Percentiles rank a stretch among this genome's conserved stretches.
phyloP scores from a whole-genome alignment of 2,797 vertebrate genomes.

The Chrosomus eos region DNA sequence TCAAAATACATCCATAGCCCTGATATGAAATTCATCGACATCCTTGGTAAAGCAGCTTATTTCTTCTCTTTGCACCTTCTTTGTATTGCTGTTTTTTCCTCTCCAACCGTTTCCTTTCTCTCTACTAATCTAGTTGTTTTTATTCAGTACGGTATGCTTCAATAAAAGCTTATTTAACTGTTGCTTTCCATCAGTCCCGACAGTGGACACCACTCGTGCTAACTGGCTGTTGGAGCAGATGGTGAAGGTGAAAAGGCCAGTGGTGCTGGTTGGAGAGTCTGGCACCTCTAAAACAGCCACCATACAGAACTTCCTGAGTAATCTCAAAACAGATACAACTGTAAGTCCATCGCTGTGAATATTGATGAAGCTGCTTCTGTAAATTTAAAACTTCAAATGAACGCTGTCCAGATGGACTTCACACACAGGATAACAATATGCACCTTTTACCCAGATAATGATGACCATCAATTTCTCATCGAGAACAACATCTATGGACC shows the following conservation, averaged over 20 bases:
- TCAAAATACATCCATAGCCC: constrained; percentile 83
- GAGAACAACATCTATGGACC: constrained; percentile 93
- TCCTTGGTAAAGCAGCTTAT: constrained; percentile 82
- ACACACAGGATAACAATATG: background rate
- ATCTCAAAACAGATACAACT: constrained; percentile 76
- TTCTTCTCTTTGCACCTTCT: background rate
- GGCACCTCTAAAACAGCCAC: constrained; percentile 97
- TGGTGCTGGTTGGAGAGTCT: constrained; percentile 92
- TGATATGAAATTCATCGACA: constrained; percentile 86
- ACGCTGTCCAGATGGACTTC: background rate
- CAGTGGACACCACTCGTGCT: constrained; percentile 89
- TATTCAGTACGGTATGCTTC: background rate
- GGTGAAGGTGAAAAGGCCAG: constrained; percentile 87
- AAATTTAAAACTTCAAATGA: background rate
- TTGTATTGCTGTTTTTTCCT: background rate
- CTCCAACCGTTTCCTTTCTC: background rate
- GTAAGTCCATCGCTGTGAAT: constrained; percentile 71
- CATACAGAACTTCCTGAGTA: constrained; percentile 89
- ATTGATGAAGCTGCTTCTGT: background rate
- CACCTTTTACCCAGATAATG: constrained; percentile 77
- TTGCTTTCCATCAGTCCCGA: constrained; percentile 83
- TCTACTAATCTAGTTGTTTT: constrained; percentile 16
- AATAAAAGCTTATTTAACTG: background rate
- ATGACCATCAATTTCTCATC: constrained; percentile 93
- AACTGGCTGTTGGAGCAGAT: constrained; percentile 91